Percentiles rank a stretch among this genome's conserved stretches.
phyloP scores from a whole-genome alignment of 1,140 invertebrate genomes.

The Drosophila repletoides region DNA sequence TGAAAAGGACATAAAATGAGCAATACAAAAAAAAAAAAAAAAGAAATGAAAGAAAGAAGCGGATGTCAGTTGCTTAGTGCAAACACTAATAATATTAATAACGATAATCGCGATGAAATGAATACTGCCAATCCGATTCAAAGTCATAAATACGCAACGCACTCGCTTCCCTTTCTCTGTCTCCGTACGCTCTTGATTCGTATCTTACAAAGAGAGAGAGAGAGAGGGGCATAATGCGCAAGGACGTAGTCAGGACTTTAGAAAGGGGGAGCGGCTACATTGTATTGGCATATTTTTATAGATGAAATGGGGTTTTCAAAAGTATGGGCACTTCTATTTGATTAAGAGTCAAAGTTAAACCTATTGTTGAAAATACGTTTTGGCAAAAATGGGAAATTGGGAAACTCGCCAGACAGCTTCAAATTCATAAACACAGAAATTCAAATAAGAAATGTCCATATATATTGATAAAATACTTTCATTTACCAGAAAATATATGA shows the following conservation, averaged over 20 bases:
- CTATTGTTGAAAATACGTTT: too few species aligned
- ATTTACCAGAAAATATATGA: too few species aligned
- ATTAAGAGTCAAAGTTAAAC: too few species aligned
- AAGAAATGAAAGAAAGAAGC: not conserved
- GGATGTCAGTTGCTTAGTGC: slow-evolving; percentile 42
- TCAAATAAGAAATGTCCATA: too few species aligned
- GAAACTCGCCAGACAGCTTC: too few species aligned
- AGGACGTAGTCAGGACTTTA: too few species aligned
- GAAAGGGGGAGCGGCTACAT: not conserved
- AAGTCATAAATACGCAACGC: slow-evolving; percentile 64
- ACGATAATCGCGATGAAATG: slow-evolving; percentile 57
- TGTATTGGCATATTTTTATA: too few species aligned
- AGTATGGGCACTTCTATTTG: too few species aligned
- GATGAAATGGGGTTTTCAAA: too few species aligned
- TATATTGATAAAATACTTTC: too few species aligned
- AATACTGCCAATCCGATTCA: slow-evolving; percentile 61
- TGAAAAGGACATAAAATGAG: not conserved
- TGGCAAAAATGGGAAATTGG: too few species aligned
- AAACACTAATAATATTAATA: slow-evolving; percentile 79
- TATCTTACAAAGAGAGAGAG: slow-evolving; percentile 50
- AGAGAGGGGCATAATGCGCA: not conserved
- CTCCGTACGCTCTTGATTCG: slow-evolving; percentile 26
- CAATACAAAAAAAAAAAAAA: not conserved
- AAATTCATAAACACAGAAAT: too few species aligned
- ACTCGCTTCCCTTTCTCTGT: not conserved